A percentile compares a stretch with the other conserved stretches of the same genome.
Conservation (phyloP, 2,113 vertebrate species). For the Oreotrochilus melanogaster region DNA sequence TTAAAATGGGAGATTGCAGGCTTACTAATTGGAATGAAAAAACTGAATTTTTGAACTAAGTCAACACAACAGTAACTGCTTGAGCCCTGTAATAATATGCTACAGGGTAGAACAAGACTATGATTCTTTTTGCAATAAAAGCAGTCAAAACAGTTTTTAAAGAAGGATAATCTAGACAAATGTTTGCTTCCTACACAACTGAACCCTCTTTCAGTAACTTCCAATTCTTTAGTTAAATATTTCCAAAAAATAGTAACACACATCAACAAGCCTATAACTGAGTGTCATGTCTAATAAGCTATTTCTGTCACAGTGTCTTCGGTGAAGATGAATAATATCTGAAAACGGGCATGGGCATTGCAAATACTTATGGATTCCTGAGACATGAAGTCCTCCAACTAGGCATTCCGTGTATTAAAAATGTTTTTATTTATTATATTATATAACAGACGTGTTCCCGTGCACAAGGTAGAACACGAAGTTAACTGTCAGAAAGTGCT, state of each 20-base stretch:
- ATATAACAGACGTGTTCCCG: not conserved
- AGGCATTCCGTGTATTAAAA: not conserved
- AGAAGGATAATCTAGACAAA: not conserved
- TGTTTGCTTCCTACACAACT: not conserved
- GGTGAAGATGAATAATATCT: not conserved
- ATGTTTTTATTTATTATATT: not conserved
- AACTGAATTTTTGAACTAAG: not conserved
- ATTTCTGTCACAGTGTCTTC: not conserved
- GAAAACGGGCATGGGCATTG: not conserved
- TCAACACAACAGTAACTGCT: not conserved
- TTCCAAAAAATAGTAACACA: not conserved
- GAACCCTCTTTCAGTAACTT: not conserved
- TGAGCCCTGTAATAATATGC: not conserved
- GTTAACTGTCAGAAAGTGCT: not conserved
- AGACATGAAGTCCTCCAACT: not conserved
- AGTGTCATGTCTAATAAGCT: not conserved
- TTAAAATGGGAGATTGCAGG: not conserved
- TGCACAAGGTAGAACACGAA: not conserved
- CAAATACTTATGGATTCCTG: not conserved
- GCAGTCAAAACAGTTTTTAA: not conserved
- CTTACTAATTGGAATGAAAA: not conserved
- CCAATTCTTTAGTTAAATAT: not conserved
- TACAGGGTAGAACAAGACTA: not conserved
- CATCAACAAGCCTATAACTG: not conserved
- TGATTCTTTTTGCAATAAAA: not conserved